Conservation (phyloP, 2,113 vertebrate species). For the Grantiella picta region DNA sequence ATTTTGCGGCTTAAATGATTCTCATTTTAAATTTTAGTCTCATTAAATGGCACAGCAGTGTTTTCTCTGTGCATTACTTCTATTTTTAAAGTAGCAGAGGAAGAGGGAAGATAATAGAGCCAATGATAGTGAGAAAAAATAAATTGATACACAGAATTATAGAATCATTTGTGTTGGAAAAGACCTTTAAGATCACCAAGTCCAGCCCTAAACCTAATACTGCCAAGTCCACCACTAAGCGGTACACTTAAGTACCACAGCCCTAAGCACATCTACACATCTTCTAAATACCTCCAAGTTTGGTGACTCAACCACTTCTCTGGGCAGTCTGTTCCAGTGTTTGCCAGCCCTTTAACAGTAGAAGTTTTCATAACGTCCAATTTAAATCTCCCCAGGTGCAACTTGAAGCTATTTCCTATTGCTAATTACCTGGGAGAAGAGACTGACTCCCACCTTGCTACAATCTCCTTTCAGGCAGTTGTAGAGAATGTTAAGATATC, state of each 20-base stretch:
- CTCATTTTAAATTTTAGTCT: neutral
- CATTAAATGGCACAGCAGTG: neutral
- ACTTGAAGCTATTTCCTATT: neutral
- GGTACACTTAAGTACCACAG: neutral
- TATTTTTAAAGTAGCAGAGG: neutral
- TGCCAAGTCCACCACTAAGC: neutral
- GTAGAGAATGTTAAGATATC: neutral
- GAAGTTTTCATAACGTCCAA: neutral
- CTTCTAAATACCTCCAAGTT: neutral
- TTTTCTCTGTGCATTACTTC: neutral
- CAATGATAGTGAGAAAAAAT: neutral
- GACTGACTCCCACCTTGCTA: rapidly evolving
- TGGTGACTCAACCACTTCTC: neutral
- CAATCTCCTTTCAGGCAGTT: neutral
- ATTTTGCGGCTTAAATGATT: neutral
- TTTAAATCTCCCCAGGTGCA: neutral
- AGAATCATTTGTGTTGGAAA: neutral
- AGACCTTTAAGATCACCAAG: neutral
- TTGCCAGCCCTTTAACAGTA: neutral
- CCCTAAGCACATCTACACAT: neutral
- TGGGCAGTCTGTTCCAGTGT: neutral
- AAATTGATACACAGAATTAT: neutral
- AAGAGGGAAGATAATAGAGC: neutral
- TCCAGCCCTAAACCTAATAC: neutral
- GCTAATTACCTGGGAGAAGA: neutral